Base-by-base conservation (phyloP, 2,888 invertebrate species). In the Cheiracanthium punctorium region DNA sequence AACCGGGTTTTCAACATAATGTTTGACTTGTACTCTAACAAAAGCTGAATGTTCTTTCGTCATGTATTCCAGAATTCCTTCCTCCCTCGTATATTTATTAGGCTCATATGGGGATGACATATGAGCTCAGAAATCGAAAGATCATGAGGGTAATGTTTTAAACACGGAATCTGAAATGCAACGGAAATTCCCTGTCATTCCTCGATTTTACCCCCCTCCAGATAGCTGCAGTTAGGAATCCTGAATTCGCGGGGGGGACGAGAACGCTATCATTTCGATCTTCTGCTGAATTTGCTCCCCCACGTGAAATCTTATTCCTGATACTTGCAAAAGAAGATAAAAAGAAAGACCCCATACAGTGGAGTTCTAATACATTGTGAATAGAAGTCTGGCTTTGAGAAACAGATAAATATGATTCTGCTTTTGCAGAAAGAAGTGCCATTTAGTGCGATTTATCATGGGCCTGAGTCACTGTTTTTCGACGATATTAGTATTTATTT, bases 251-350 rank as follows among this genome's bases (percentile, higher is more conserved):
- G 24, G 58, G 58, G 58, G 24, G 58, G 1, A 5, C 14, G 12
- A 24, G 20, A 24, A n/a, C n/a, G n/a, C 24, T 24, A 58, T 58
- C 58, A 24, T 58, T 58, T 24, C 20, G 24, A 24, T n/a, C 24
- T 58, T 58, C 58, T 58, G 58, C 58, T 58, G 24, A 58, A 58
- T 58, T 58, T 58, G 24, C 58, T 58, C 58, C 58, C 48, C 58
- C 20, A 17, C 20, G 5, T 58, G 20, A 12, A 7, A 24, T 58
- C 24, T 2, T n/a, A 24, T 37, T 4, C 4, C 24, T 58, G 58
- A 58, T 58, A 5, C 17, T n/a, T 12, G 58, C 58, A 58, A 58
- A 24, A 48, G 17, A 48, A 14, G 37, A 37, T 37, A 12, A 5
- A 37, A 12, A 37, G 12, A 48, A 48, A 48, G 48, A 48, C 58